A percentile compares a stretch with the other conserved stretches of the same genome.
These are phyloP conservation scores for Acronicta leporina DNA, from an alignment of 2,888 invertebrate genomes.

Conservation along the genomic window DNA sequence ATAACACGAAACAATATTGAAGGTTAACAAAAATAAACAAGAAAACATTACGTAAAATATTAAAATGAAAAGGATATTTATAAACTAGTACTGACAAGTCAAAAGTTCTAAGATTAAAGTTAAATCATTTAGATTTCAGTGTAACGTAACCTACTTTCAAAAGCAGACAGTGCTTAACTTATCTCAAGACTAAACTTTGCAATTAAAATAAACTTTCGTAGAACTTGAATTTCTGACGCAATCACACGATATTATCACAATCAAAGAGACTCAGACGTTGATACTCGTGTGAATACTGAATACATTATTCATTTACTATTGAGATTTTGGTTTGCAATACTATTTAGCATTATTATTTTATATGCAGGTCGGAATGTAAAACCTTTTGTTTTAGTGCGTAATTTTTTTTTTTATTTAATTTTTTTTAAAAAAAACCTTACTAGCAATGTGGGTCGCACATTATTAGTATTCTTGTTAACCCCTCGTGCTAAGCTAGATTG, in stretches of 20 bases:
- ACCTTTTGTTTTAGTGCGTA: too few relatives aligned
- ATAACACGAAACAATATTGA: too few relatives aligned
- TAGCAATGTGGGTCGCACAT: too few relatives aligned
- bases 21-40: too few relatives aligned
- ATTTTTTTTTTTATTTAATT: too few relatives aligned
- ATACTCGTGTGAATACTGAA: conserved; percentile 27
- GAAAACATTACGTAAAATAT: too few relatives aligned
- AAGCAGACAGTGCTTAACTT: conserved; percentile 19
- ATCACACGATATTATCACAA: conserved; percentile 37
- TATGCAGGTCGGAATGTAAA: too few relatives aligned
- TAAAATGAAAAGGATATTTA: background rate
- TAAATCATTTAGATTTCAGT: conserved; percentile 25
- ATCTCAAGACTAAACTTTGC: conserved; percentile 38
- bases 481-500: too few relatives aligned
- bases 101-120: conserved; percentile 30
- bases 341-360: background rate
- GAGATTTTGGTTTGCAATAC: conserved; percentile 5
- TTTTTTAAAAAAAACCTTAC: too few relatives aligned
- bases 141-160: conserved; percentile 29
- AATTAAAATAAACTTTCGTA: conserved; percentile 46
- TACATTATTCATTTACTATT: conserved; percentile 40
- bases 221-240: conserved; percentile 37
- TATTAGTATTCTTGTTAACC: too few relatives aligned
- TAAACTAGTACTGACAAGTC: background rate
- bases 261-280: conserved; percentile 40